phyloP scores from a whole-genome alignment of 2,888 invertebrate species.

The Chaetogeoica ovagalla region DNA sequence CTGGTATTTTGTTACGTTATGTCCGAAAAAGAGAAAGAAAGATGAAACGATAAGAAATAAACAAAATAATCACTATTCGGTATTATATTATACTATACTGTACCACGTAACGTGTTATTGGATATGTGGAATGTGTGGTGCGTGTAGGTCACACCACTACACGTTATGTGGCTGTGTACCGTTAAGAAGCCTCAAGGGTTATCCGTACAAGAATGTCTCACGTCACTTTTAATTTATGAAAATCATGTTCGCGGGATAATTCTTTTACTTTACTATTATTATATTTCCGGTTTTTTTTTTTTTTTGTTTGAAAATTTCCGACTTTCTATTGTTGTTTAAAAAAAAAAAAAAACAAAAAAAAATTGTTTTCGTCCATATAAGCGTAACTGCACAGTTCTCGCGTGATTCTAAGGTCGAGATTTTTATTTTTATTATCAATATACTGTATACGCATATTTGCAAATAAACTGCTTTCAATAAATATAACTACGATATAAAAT shows the following conservation, averaged over 20 bases:
- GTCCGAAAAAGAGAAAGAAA: not conserved
- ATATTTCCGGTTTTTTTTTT: conserved; percentile 51
- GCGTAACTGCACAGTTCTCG: not conserved
- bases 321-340: conserved; percentile 31
- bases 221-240: conserved; percentile 46
- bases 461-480: too few relatives aligned
- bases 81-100: not conserved
- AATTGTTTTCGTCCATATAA: not conserved
- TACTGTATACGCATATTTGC: not conserved
- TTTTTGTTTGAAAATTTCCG: conserved; percentile 26
- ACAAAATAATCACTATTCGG: conserved; percentile 16
- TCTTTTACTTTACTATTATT: too few relatives aligned
- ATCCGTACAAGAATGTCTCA: conserved; percentile 49
- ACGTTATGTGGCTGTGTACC: conserved; percentile 26
- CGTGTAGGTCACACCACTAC: conserved; percentile 34
- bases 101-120: conserved; percentile 13
- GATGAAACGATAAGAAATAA: not conserved
- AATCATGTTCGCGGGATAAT: conserved; percentile 34
- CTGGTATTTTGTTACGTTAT: not conserved
- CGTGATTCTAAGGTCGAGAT: conserved; percentile 22
- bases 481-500: too few relatives aligned
- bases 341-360: too few relatives aligned
- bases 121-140: conserved; percentile 42
- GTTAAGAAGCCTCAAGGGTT: conserved; percentile 49
- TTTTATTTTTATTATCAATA: not conserved